A percentile compares a stretch with the other conserved stretches of the same genome.
phyloP scores from a whole-genome alignment of 2,888 invertebrate genomes.

The Chromoteleia sp. region DNA sequence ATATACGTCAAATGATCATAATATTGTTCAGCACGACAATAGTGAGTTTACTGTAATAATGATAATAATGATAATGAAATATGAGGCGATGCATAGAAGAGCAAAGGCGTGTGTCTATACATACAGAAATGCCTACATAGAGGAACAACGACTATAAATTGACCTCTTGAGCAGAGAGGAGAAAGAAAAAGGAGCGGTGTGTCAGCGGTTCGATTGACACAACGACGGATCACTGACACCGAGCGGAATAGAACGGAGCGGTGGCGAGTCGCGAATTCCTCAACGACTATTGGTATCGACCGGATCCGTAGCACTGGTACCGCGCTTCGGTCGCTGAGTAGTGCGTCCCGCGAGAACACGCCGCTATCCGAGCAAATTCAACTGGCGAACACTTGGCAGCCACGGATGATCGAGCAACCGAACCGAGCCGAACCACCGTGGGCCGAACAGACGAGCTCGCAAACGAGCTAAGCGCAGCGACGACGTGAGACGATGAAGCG shows the following conservation, averaged over 20 bases:
- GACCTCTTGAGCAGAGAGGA: slow-evolving; percentile 36
- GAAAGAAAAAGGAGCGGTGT: slow-evolving; percentile 41
- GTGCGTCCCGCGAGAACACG: slow-evolving; percentile 17
- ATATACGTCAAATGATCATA: too few species aligned
- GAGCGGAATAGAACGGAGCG: neutral
- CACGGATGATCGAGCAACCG: slow-evolving; percentile 6
- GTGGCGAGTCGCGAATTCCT: neutral
- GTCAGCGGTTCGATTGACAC: slow-evolving; percentile 25
- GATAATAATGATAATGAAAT: slow-evolving; percentile 7
- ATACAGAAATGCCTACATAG: slow-evolving; percentile 40
- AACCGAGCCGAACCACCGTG: slow-evolving; percentile 19
- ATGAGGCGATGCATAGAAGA: slow-evolving; percentile 1
- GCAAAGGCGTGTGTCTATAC: slow-evolving; percentile 19
- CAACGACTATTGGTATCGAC: slow-evolving; percentile 2
- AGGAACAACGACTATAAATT: slow-evolving; percentile 29
- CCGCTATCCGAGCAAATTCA: slow-evolving; percentile 1
- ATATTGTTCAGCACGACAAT: neutral
- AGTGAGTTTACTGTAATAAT: slow-evolving; percentile 4
- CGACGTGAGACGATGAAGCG: slow-evolving; percentile 35
- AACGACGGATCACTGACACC: slow-evolving; percentile 34
- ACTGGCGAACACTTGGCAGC: slow-evolving; percentile 13
- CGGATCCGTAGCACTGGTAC: slow-evolving; percentile 5
- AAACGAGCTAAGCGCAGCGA: slow-evolving; percentile 21
- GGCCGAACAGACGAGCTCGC: slow-evolving; percentile 23
- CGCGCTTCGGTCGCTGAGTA: slow-evolving; percentile 5